phyloP scores from a whole-genome alignment of 2,888 invertebrate genomes.

The Chaetogeoica ovagalla region DNA sequence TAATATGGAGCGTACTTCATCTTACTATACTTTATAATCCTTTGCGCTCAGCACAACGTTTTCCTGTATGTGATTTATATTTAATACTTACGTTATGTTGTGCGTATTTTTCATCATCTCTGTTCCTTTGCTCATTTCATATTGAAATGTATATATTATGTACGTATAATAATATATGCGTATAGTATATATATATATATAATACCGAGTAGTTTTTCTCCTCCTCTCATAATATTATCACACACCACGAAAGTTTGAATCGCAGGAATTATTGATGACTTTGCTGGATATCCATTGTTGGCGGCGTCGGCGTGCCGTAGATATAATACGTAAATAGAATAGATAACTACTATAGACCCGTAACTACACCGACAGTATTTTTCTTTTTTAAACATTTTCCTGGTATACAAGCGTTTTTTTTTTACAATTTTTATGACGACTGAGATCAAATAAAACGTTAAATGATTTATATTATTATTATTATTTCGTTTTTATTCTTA shows the following conservation, averaged over 20 bases:
- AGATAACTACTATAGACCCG: neutral
- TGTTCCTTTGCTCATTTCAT: constrained; percentile 14
- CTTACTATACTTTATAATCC: constrained; percentile 2
- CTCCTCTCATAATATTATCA: neutral
- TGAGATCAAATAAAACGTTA: too few species aligned
- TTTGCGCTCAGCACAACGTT: neutral
- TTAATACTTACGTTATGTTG: neutral
- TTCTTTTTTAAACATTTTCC: too few species aligned
- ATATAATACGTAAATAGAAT: too few species aligned
- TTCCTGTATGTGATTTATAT: constrained; percentile 22
- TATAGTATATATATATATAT: neutral
- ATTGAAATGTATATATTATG: neutral
- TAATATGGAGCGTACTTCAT: too few species aligned
- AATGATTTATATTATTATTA: too few species aligned
- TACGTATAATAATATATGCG: neutral
- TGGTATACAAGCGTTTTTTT: too few species aligned
- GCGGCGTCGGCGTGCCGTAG: neutral
- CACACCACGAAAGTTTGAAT: neutral
- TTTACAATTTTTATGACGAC: too few species aligned
- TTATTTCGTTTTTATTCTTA: too few species aligned
- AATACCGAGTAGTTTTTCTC: constrained; percentile 7
- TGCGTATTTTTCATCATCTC: constrained; percentile 25
- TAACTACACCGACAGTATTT: too few species aligned
- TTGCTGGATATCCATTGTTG: neutral
- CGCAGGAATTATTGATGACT: constrained; percentile 17